These are phyloP conservation scores for Hesperophylax magnus DNA, from an alignment of 1,140 invertebrate species.

Conservation along the genomic window DNA sequence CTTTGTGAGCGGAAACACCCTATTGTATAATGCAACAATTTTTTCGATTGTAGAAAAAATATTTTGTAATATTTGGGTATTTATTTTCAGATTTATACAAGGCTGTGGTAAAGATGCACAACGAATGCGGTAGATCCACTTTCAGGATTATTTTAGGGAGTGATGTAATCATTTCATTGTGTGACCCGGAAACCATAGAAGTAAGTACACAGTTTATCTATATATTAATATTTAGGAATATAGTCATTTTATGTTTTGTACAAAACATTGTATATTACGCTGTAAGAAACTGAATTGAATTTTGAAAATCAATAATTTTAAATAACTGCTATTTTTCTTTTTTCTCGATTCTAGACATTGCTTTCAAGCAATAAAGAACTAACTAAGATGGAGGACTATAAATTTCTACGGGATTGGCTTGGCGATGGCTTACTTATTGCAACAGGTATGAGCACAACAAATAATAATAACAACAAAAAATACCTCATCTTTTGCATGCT, in stretches of 20 bases:
- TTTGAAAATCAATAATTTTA: neutral
- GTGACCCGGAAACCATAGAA: slow-evolving; percentile 46
- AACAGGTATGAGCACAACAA: slow-evolving; percentile 37
- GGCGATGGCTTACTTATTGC: slow-evolving; percentile 53
- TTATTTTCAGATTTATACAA: slow-evolving; percentile 37
- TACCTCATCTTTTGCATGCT: neutral
- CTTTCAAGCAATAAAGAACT: slow-evolving; percentile 50
- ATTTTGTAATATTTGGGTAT: too few relatives aligned
- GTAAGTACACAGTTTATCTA: too few relatives aligned
- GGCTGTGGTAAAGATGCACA: slow-evolving; percentile 34
- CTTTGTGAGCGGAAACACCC: too few relatives aligned
- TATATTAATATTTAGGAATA: too few relatives aligned
- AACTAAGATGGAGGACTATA: slow-evolving; percentile 58
- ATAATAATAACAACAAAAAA: too few relatives aligned
- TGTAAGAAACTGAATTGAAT: neutral
- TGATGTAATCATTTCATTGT: neutral
- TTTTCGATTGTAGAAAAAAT: too few relatives aligned
- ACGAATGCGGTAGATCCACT: slow-evolving; percentile 9
- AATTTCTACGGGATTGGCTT: slow-evolving; percentile 57
- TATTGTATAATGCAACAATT: too few relatives aligned
- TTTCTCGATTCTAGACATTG: slow-evolving; percentile 39
- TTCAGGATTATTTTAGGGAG: slow-evolving; percentile 40
- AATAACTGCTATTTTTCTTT: neutral
- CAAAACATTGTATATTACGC: too few relatives aligned
- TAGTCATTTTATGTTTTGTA: neutral